Evolutionary conservation across 2,113 vertebrate genomes (phyloP).

Genomic region (Sturnira hondurensis): DNA sequence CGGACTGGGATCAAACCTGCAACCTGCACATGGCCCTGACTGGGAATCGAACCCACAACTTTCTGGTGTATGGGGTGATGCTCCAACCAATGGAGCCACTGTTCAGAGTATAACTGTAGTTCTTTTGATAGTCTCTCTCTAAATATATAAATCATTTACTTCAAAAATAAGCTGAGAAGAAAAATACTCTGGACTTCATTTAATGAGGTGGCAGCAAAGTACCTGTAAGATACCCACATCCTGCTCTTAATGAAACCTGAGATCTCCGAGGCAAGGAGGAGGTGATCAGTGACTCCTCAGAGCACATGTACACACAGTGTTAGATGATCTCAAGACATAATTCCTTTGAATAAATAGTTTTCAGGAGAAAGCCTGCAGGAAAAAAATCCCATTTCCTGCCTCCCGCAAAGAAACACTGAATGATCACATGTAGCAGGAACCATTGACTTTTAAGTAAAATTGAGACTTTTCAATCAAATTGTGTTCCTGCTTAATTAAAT

Average conservation of each 20-base stretch:
- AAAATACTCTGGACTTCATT: constrained; percentile 7
- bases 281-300: constrained; percentile 26
- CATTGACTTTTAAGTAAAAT: constrained; percentile 33
- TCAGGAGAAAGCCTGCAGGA: not conserved
- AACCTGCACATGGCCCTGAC: no score
- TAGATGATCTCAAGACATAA: constrained; percentile 29
- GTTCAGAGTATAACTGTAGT: not conserved
- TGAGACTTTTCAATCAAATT: not conserved
- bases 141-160: constrained; percentile 15
- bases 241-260: not conserved
- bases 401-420: not conserved
- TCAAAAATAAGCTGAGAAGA: constrained; percentile 49
- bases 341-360: constrained; percentile 12
- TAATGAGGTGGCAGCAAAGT: not conserved
- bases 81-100: no score
- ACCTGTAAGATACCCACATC: not conserved
- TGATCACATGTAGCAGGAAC: not conserved
- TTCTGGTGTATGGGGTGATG: no score
- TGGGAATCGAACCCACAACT: no score
- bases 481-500: not conserved
- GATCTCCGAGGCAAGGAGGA: not conserved
- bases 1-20: no score
- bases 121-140: constrained; percentile 11
- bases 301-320: not conserved
- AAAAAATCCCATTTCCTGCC: not conserved